Percentiles rank a stretch among this genome's conserved stretches.
Evolutionary conservation across 37 sponge, comb jelly and placozoan species (phyloP).

Genomic region (Diacarnus erythraeanus): DNA sequence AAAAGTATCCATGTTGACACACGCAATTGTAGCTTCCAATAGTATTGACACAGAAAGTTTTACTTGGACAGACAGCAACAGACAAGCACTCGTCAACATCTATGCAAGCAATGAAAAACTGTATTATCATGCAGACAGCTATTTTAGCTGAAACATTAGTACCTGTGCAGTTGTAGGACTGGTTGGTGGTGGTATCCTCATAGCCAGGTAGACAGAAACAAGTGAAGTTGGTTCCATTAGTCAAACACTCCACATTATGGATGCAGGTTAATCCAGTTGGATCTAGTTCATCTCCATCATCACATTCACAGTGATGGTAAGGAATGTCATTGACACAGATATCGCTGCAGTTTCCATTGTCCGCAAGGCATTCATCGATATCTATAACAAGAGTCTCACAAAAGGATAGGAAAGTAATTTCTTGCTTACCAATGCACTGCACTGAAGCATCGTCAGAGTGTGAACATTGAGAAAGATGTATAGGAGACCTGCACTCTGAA

Average conservation of each 20-base stretch:
- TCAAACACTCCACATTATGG: background rate
- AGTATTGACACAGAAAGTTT: background rate
- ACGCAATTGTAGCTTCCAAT: background rate
- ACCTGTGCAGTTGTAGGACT: slow-evolving; percentile 1
- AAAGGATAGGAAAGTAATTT: background rate
- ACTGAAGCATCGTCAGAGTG: background rate
- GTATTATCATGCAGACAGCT: background rate
- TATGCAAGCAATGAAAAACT: background rate
- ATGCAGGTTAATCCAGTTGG: background rate
- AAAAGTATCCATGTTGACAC: background rate
- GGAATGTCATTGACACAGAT: background rate
- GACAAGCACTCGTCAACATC: background rate
- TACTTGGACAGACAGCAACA: background rate
- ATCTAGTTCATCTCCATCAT: background rate
- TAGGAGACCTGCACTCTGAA: background rate
- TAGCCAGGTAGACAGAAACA: slow-evolving; percentile 7
- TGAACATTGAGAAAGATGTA: background rate
- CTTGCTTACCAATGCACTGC: background rate
- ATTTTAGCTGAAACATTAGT: background rate
- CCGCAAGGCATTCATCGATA: background rate
- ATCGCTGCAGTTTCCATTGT: background rate
- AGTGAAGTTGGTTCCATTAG: slow-evolving; percentile 1
- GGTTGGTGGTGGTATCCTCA: background rate
- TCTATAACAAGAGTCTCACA: background rate
- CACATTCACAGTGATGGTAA: background rate